Evolutionary conservation across 2,888 invertebrate genomes (phyloP).

Genomic region (Clanis bilineata): DNA sequence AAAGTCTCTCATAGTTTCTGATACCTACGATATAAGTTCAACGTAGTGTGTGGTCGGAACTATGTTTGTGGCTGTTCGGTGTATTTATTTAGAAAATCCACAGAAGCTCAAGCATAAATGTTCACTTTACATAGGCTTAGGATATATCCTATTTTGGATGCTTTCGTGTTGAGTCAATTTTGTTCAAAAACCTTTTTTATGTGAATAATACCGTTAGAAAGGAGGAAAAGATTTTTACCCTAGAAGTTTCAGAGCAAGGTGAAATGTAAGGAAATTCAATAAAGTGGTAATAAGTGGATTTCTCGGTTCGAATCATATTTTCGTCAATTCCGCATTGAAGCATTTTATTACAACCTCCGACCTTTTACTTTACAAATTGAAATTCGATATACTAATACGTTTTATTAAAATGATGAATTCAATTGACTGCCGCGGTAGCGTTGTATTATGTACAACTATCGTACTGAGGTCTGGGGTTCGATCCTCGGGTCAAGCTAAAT

Average conservation of each 20-base stretch:
- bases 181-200: conserved; percentile 40
- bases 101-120: background rate
- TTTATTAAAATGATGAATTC: too few species aligned
- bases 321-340: conserved; percentile 49
- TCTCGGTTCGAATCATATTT: conserved; percentile 58
- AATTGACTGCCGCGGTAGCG: too few species aligned
- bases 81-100: background rate
- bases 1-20: too few species aligned
- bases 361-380: conserved; percentile 17
- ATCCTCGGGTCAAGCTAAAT: too few species aligned
- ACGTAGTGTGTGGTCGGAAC: too few species aligned
- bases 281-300: conserved; percentile 70
- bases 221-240: conserved; percentile 48
- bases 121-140: too few species aligned
- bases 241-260: conserved; percentile 47
- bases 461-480: too few species aligned
- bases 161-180: conserved; percentile 35
- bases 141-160: conserved; percentile 17
- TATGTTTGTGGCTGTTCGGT: too few species aligned
- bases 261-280: conserved; percentile 68
- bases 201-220: conserved; percentile 46
- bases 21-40: too few species aligned
- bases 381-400: conserved; percentile 9
- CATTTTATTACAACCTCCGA: conserved; percentile 42
- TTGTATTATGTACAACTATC: too few species aligned